Evolutionary conservation across 2,113 vertebrate species (phyloP).

Genomic region (Anser cygnoides): DNA sequence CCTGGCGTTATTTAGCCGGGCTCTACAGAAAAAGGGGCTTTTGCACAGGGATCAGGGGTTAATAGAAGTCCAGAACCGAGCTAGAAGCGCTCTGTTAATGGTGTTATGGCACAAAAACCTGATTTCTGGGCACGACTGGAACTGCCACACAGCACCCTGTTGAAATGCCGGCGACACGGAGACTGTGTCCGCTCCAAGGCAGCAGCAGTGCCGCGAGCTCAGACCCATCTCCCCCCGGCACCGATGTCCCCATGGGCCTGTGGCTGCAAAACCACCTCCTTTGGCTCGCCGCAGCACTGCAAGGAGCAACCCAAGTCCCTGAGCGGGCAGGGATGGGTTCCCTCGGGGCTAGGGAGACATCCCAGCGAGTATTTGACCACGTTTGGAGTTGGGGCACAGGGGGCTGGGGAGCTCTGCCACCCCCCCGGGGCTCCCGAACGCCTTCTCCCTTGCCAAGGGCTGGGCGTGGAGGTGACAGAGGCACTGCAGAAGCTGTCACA

Average conservation of each 20-base stretch:
- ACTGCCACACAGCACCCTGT: neutral
- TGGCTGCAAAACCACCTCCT: neutral
- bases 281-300: neutral
- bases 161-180: rapidly evolving
- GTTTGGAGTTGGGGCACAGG: no score
- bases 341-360: neutral
- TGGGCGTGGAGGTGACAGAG: neutral
- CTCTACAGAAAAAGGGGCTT: neutral
- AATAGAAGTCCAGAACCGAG: neutral
- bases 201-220: neutral
- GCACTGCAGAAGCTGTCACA: neutral
- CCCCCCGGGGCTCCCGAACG: no score
- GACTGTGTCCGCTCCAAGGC: neutral
- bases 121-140: neutral
- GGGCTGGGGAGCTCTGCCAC: no score
- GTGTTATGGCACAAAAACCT: neutral
- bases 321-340: neutral
- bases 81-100: neutral
- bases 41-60: neutral
- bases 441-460: neutral
- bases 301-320: neutral
- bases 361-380: no score
- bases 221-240: neutral
- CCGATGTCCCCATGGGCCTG: neutral
- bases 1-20: neutral